Base-by-base conservation (phyloP, 2,888 invertebrate species). In the Hirtodrosophila trivittata region DNA sequence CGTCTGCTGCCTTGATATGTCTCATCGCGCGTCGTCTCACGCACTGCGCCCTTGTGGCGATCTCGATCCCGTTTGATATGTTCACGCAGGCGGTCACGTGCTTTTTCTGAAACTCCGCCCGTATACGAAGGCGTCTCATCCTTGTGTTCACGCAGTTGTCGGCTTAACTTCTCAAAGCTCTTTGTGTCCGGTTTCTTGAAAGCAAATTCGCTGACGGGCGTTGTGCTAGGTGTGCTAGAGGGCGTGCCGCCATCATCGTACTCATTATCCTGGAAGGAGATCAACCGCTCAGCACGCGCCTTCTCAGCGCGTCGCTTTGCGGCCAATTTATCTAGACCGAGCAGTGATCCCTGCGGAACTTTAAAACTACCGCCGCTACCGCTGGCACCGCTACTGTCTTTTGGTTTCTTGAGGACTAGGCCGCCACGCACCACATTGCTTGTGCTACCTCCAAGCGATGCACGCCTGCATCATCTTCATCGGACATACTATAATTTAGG, bases 101-200 rank as follows among this genome's bases (percentile, higher is more conserved):
- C 91, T 39, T 87, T 77, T 55, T 94, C 93, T 21, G 96, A 96
- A 14, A 98, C 95, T 3, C 98, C 98, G 3, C 98, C 98, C 0
- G 98, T 97, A 87, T 98, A 94, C 0, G 98, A 96, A 0, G 98
- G 98, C 0, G 98, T 98, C 91, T 98, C 98, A 82, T 95, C 95
- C 77, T 94, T 93, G 8, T 94, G 92, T 43, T 93, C 92, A 42
- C 98, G 93, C 86, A 97, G 96, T 89, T 96, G 94, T 41, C 95
- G 83, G 26, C 84, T 89, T 1, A 90, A 51, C 57, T 89, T 90
- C 25, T 91, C 89, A 39, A 87, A 87, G 77, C 83, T 88, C 49
- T 82, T 86, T 3, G 81, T 87, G 58, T 89, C 89, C 1, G 88
- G 90, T 9, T 89, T 90, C 65, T 90, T 91, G 42, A 90, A 91